Evolutionary conservation across 2,113 vertebrate genomes (phyloP), one percentile per base, ranked within the genome.

Genomic region (Ammodytes dubius): DNA sequence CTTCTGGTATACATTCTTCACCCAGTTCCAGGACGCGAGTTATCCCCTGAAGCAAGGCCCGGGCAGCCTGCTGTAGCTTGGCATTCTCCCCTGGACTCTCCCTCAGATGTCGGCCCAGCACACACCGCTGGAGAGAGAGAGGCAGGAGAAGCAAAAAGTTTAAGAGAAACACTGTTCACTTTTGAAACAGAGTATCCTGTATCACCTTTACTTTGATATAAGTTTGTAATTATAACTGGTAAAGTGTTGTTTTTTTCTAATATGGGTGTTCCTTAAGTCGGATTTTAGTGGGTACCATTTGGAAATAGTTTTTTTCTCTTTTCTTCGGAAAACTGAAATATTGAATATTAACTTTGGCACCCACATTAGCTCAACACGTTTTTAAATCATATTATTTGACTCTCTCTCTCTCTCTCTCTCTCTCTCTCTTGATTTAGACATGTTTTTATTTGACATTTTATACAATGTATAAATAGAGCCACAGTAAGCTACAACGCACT

Each of bases 1-100:
- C 71, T 77, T 56, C 82, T 79, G 87, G 86, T 92, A 90, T 70
- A 90, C 96, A 81, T 92, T 95, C 92, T 59, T 91, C 75, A 85
- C 57, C 95, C 64, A 96, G 89, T 58, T 93, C 93, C 83, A 96
- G 78, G 53, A 98, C 91, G 47, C 89, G 86, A 66, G 64, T 84
- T 82, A 97, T 69, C 37, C 95, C 96, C 86, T 64, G 83, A 77
- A 97, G 81, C 89, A 97, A 91, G 19, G 91, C 78, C 27, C 92
- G 89, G 67, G 93, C 95, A 6, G 93, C 95, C 43, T 77, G 93
- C 70, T 95, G 94, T 0, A 86, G 88, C 89, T 95, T 54, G 52
- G 86, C 89, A 45, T 88, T 74, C 43, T 72, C 88, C 81, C 74
- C 82, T n/a, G 88, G 82, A 83, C 77, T 42, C 70, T 67, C 58